Evolutionary conservation across 2,888 invertebrate species (phyloP), one percentile per base, ranked within the genome.

Genomic region (Watsonalla binaria): DNA sequence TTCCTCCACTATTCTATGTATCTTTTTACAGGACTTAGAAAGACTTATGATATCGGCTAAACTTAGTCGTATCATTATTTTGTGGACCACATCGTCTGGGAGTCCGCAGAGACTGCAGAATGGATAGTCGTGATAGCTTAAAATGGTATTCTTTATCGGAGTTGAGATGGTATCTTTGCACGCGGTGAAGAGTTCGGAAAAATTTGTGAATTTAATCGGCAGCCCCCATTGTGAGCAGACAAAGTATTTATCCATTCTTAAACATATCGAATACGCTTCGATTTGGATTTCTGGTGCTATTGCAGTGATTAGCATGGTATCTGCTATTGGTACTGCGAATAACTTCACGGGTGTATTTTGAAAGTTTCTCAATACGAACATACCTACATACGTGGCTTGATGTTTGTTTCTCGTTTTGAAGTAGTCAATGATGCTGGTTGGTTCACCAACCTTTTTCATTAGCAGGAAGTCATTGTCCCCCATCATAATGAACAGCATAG

Each of bases 391-490:
- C 51, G 55, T 46, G 11, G 53, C 54, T 6, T 55, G n/a, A n/a
- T n/a, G 49, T 34, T 63, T 63, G 6, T 49, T 54, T 62, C 55
- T 67, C 34, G 42, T 11, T 11, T 42, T 42, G 11, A 42, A 42
- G 54, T 64, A 74, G 58, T 78, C 72, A 48, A 63, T 54, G 45
- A 72, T 56, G 52, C 54, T 60, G 11, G 61, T 56, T 24, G 56
- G 56, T 51, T 65, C 60, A 39, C 51, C 58, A 13, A 60, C 56
- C 37, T 55, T 61, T 54, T 62, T 68, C 54, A 70, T 51, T 50
- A 68, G 57, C n/a, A 67, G 48, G 52, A 82, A 81, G 66, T 72
- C 65, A 65, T 74, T 78, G 68, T 81, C 76, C 55, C 70, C 74
- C 69, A 78, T 74, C 56, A 77, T 62, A 65, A 70, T 68, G 58